Base-by-base conservation (phyloP, 2,888 invertebrate genomes). In the Aphrophora alni region DNA sequence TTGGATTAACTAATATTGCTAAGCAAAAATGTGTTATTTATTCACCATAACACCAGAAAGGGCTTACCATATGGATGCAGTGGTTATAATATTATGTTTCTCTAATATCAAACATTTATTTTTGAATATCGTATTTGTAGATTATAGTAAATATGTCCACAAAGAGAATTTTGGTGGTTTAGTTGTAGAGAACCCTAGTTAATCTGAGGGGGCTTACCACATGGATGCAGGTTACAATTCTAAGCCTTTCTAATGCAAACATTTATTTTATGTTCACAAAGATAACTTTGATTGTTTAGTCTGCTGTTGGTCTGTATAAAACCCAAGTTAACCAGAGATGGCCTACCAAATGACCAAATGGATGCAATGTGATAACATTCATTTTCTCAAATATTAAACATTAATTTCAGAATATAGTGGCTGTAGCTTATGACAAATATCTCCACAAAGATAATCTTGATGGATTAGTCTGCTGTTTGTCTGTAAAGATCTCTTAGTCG, bases 401-500 rank as follows among this genome's bases (percentile, higher is more conserved):
- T 33, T 25, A 14, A 44, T 38, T 38, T 33, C 88, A 90, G n/a
- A 93, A 94, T 84, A 90, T 96, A 8, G 86, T 96, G 68, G 95
- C 95, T 0, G 93, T 93, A 0, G 94, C 91, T 17, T 94, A 95
- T 86, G 95, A 95, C 0, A 90, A 89, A 33, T 92, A 91, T 85
- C 89, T 90, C 0, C 91, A 92, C 28, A 87, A 87, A 0, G 91
- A 92, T 28, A 87, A 87, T 0, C 8, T 38, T 8, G 72, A 72
- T 26, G 96, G 96, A 0, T 86, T 93, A 59, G 90, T 96, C 0
- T 91, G 93, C 84, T 88, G 95, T 82, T 96, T 96, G 96, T 94
- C 93, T 26, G 86, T 87, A 0, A 90, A 96, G 88, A 96, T n/a
- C 95, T 87, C 95, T 95, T 0, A 91, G 92, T 17, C 92, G 93